Evolutionary conservation across 2,113 vertebrate genomes (phyloP).

Genomic region (Tupaia tana): DNA sequence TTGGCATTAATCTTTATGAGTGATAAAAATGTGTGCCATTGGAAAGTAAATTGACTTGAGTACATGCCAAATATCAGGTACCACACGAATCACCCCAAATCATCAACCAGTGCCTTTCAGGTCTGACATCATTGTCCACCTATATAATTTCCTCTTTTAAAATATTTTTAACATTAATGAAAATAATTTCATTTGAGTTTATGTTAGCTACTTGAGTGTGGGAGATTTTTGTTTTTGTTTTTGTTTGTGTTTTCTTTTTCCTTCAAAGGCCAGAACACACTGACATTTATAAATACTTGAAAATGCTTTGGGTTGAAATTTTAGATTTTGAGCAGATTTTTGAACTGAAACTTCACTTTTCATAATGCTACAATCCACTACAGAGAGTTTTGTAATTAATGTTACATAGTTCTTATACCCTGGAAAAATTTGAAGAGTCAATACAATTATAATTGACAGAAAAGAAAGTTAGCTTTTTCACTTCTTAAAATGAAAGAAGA

Average conservation of each 20-base stretch:
- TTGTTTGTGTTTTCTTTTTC: no score
- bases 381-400: background rate
- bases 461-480: background rate
- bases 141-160: background rate
- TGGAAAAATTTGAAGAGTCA: background rate
- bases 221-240: background rate
- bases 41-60: slow-evolving; percentile 47
- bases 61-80: background rate
- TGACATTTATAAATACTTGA: background rate
- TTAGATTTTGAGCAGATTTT: slow-evolving; percentile 15
- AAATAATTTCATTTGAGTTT: background rate
- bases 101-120: background rate
- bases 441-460: background rate
- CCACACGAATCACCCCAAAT: background rate
- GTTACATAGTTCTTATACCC: background rate
- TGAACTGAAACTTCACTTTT: background rate
- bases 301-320: background rate
- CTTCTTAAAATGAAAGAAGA: background rate
- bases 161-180: background rate
- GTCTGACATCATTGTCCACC: background rate
- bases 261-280: background rate
- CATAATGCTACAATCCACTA: background rate
- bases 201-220: background rate
- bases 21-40: background rate
- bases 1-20: slow-evolving; percentile 15